Percentiles rank a stretch among this genome's conserved stretches.
These are phyloP conservation scores for Apogon hyalosoma DNA, from an alignment of 2,797 vertebrate genomes.

Conservation along the genomic window DNA sequence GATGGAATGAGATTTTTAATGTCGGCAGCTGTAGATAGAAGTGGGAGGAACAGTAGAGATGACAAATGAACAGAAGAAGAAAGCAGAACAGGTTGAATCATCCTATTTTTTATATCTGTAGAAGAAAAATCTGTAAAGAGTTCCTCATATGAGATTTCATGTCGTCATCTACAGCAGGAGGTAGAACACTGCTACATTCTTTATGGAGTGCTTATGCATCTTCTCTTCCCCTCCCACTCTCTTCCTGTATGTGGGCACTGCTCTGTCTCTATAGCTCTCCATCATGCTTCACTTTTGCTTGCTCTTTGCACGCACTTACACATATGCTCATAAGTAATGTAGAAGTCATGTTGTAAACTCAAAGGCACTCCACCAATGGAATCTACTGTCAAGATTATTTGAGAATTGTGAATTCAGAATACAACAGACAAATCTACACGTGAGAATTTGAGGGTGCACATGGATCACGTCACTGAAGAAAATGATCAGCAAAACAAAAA, in stretches of 20 bases:
- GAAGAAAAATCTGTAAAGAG: slow-evolving; percentile 6
- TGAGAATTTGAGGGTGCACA: background rate
- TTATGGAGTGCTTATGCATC: slow-evolving; percentile 1
- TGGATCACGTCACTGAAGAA: too few relatives aligned
- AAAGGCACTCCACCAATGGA: slow-evolving; percentile 16
- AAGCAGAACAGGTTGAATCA: slow-evolving; percentile 21
- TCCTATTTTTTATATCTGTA: background rate
- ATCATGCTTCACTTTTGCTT: background rate
- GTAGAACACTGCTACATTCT: slow-evolving; percentile 15
- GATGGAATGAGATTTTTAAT: slow-evolving; percentile 4
- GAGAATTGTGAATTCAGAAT: slow-evolving; percentile 11
- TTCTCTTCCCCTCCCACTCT: slow-evolving; percentile 26
- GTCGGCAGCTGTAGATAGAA: slow-evolving; percentile 47
- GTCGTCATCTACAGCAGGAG: slow-evolving; percentile 27
- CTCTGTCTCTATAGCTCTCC: slow-evolving; percentile 22
- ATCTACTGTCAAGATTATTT: slow-evolving; percentile 19
- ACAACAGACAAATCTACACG: background rate
- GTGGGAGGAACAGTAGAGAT: slow-evolving; percentile 44
- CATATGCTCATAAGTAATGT: slow-evolving; percentile 13
- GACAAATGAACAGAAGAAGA: slow-evolving; percentile 37
- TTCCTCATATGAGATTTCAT: slow-evolving; percentile 1
- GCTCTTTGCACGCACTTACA: slow-evolving; percentile 13
- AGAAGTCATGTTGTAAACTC: slow-evolving; percentile 36
- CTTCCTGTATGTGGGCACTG: slow-evolving; percentile 41
- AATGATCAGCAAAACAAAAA: background rate